Conservation (phyloP, 2,113 vertebrate genomes). For the Sapayoa aenigma region DNA sequence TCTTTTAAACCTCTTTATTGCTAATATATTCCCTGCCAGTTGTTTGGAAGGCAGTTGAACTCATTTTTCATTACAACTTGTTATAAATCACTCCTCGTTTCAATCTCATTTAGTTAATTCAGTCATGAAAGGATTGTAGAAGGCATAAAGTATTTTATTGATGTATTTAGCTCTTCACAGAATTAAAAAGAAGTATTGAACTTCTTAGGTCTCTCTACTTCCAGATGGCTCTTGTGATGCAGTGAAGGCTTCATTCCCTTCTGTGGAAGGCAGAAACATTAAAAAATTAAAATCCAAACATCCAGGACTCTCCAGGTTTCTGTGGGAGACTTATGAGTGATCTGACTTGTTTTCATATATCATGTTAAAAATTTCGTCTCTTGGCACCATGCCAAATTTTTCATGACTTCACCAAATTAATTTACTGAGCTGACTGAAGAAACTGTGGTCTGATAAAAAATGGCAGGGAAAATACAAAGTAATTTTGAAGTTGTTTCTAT, state of each 20-base stretch:
- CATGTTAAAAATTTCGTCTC: background rate
- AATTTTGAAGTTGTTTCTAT: background rate
- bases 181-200: background rate
- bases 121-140: constrained; percentile 32
- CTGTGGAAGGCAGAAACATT: background rate
- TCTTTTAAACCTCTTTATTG: background rate
- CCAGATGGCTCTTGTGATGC: constrained; percentile 17
- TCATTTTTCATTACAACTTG: background rate
- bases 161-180: background rate
- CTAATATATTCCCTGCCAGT: constrained; percentile 16
- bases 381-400: background rate
- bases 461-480: background rate
- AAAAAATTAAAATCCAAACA: background rate
- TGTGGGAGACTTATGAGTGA: background rate
- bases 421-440: background rate
- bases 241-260: background rate
- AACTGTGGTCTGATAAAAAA: background rate
- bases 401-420: background rate
- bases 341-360: background rate
- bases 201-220: background rate
- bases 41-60: constrained; percentile 1
- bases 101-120: constrained; percentile 37
- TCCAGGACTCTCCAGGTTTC: background rate
- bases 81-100: constrained; percentile 32
- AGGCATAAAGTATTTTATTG: constrained; percentile 21